These are phyloP conservation scores for Chelmon rostratus DNA, from an alignment of 2,797 vertebrate genomes.

Conservation along the genomic window DNA sequence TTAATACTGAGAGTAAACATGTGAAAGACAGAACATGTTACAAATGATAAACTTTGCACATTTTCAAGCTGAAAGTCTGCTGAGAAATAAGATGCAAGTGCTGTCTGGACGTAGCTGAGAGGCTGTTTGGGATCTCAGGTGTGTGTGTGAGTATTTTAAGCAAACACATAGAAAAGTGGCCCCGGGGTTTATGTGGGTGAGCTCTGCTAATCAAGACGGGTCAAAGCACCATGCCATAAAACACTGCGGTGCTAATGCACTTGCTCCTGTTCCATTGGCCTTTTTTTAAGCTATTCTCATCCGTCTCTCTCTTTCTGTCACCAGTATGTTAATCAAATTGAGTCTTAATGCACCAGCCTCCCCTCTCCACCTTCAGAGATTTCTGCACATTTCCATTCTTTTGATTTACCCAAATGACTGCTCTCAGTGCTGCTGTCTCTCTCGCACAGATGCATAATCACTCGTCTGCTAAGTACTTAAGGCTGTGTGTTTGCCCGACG, in stretches of 20 bases:
- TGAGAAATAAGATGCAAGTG: constrained; percentile 4
- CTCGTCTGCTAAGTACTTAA: background rate
- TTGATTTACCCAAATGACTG: background rate
- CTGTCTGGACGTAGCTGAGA: constrained; percentile 4
- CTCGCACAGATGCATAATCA: background rate
- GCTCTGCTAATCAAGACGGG: constrained; percentile 42
- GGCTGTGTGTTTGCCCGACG: background rate
- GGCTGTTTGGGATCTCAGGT: constrained; percentile 31
- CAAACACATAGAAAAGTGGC: constrained; percentile 4
- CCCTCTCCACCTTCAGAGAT: background rate
- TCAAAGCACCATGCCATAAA: constrained; percentile 23
- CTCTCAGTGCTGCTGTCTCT: background rate
- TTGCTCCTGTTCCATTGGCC: background rate
- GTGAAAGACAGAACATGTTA: background rate
- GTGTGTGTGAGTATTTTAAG: background rate
- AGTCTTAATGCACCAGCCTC: background rate
- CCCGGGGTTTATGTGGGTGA: constrained; percentile 47
- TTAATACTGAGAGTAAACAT: background rate
- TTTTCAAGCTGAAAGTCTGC: too few species aligned
- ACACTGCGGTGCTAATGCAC: constrained; percentile 34
- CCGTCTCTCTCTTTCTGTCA: background rate
- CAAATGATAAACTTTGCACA: background rate
- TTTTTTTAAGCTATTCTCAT: background rate
- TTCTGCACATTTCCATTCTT: background rate
- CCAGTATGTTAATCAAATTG: background rate